phyloP scores from a whole-genome alignment of 1,140 invertebrate genomes.

The Trichonephila inaurata region DNA sequence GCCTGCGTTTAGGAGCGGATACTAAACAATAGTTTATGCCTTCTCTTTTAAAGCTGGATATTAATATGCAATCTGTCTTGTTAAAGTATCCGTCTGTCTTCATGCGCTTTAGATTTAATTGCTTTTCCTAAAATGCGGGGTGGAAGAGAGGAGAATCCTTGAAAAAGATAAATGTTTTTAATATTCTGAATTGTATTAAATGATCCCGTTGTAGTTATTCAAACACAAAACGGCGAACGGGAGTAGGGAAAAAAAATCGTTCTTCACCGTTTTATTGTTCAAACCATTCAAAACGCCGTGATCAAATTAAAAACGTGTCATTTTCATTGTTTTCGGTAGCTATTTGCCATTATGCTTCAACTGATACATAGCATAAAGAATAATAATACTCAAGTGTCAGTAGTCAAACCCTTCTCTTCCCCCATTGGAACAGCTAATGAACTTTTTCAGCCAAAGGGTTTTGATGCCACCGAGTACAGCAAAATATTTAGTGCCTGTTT shows the following conservation, averaged over 20 bases:
- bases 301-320: slow-evolving; percentile 70
- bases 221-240: background rate
- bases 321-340: slow-evolving; percentile 64
- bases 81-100: slow-evolving; percentile 71
- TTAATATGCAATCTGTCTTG: slow-evolving; percentile 73
- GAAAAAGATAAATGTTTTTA: slow-evolving; percentile 75
- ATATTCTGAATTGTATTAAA: slow-evolving; percentile 70
- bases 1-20: slow-evolving; percentile 23
- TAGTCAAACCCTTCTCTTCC: background rate
- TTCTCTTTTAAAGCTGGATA: slow-evolving; percentile 50
- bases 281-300: slow-evolving; percentile 34
- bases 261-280: slow-evolving; percentile 50
- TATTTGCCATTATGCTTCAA: slow-evolving; percentile 29
- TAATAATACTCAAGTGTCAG: slow-evolving; percentile 40
- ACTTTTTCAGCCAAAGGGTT: slow-evolving; percentile 53
- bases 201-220: background rate
- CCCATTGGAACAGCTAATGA: slow-evolving; percentile 55
- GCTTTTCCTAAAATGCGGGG: slow-evolving; percentile 33
- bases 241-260: background rate
- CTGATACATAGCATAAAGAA: slow-evolving; percentile 34
- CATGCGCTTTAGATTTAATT: slow-evolving; percentile 60
- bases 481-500: slow-evolving; percentile 56
- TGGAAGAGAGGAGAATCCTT: slow-evolving; percentile 1
- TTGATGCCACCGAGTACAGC: slow-evolving; percentile 46
- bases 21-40: slow-evolving; percentile 63